Evolutionary conservation across 1,140 invertebrate species (phyloP).

Genomic region (Lordiphosa mommai): DNA sequence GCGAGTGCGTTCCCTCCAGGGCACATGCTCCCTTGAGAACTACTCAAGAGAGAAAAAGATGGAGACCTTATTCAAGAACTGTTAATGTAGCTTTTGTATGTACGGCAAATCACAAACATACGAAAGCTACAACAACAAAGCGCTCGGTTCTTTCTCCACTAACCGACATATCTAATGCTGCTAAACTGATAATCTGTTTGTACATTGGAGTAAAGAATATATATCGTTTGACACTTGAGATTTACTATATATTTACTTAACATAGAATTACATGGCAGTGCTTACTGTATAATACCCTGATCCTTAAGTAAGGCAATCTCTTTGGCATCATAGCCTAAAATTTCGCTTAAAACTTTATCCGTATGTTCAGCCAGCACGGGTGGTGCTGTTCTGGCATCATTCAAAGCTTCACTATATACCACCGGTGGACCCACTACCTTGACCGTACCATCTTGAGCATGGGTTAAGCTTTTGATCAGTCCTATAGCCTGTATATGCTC

Average conservation of each 20-base stretch:
- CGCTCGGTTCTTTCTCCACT: neutral
- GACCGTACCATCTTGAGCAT: constrained; percentile 86
- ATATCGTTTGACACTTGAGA: neutral
- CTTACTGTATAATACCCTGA: constrained; percentile 51
- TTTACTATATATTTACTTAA: neutral
- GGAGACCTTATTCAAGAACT: neutral
- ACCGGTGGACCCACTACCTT: constrained; percentile 94
- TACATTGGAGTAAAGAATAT: neutral
- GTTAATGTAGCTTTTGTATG: too few species aligned
- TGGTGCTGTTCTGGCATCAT: constrained; percentile 87
- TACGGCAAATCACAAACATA: too few species aligned
- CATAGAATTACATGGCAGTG: neutral
- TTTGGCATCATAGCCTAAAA: constrained; percentile 84
- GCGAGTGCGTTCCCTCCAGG: constrained; percentile 22
- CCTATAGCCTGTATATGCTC: constrained; percentile 89
- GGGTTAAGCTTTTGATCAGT: constrained; percentile 88
- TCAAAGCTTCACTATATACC: constrained; percentile 86
- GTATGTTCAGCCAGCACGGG: constrained; percentile 95
- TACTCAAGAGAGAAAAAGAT: neutral
- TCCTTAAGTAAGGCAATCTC: constrained; percentile 32
- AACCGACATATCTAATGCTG: constrained; percentile 20
- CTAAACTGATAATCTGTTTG: neutral
- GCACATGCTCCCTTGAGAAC: neutral
- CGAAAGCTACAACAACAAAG: too few species aligned
- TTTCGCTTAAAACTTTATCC: constrained; percentile 84